phyloP scores from a whole-genome alignment of 2,797 vertebrate genomes.

The Lepus townsendii region DNA sequence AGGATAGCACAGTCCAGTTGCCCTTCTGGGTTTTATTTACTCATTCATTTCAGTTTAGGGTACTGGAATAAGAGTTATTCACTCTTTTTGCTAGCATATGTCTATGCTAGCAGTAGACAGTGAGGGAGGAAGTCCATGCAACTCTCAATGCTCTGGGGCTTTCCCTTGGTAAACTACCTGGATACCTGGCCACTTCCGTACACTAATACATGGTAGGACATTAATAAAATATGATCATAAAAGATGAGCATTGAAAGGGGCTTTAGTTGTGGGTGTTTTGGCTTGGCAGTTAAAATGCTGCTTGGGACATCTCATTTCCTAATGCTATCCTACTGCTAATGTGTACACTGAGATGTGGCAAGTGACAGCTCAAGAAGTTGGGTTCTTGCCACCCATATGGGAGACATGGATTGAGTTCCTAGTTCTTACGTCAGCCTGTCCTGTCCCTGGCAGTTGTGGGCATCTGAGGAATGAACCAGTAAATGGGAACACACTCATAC shows the following conservation, averaged over 20 bases:
- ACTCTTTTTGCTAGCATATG: not conserved
- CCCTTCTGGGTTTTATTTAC: slow-evolving; percentile 24
- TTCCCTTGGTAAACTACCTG: not conserved
- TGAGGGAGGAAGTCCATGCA: not conserved
- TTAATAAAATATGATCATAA: not conserved
- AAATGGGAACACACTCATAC: no score
- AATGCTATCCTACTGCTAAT: no score
- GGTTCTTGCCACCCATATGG: no score
- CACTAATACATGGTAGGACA: not conserved
- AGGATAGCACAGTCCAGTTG: not conserved
- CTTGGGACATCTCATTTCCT: no score
- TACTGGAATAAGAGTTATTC: not conserved
- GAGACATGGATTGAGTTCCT: no score
- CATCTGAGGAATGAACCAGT: no score
- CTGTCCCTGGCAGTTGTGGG: no score
- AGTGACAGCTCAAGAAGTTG: no score
- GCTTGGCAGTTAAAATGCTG: no score
- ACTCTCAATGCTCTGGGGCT: not conserved
- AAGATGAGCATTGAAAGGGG: not conserved
- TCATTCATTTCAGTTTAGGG: slow-evolving; percentile 21
- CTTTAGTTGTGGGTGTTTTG: no score
- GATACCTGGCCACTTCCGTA: not conserved
- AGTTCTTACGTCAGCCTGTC: no score
- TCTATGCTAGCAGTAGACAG: not conserved
- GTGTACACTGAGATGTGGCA: no score